Evolutionary conservation across 2,113 vertebrate species (phyloP).

Genomic region (Connochaetes taurinus): DNA sequence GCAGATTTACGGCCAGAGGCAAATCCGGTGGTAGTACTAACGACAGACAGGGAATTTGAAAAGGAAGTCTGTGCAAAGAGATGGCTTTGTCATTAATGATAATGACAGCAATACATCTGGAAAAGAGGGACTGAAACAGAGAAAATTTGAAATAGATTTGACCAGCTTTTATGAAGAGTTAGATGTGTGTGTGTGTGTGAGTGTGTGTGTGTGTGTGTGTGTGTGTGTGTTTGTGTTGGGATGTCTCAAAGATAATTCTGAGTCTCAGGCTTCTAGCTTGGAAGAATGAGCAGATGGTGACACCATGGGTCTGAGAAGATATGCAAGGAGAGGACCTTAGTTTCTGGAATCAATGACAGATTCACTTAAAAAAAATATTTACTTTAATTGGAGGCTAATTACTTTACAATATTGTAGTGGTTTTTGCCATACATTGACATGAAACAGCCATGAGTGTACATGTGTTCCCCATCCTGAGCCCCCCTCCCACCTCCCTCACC

Average conservation of each 20-base stretch:
- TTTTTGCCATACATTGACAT: not conserved
- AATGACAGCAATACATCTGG: not conserved
- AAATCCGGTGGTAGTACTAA: not conserved
- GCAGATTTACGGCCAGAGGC: not conserved
- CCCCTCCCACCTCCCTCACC: not conserved
- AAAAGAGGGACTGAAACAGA: not conserved
- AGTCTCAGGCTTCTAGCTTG: not conserved
- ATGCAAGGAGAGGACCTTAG: not conserved
- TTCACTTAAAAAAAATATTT: not conserved
- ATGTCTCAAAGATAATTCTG: not conserved
- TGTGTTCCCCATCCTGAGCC: not conserved
- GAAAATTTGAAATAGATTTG: not conserved
- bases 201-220: not conserved
- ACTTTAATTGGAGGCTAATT: not conserved
- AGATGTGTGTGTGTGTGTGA: not conserved
- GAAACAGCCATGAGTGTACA: not conserved
- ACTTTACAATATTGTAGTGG: not conserved
- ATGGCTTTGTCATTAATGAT: not conserved
- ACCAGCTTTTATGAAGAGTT: not conserved
- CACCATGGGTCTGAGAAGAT: not conserved
- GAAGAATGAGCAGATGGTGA: not conserved
- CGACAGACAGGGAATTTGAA: not conserved
- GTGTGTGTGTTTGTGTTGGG: not conserved
- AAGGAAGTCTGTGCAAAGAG: not conserved
- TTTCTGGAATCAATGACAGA: not conserved